phyloP scores from a whole-genome alignment of 2,113 vertebrate genomes.

The Scolopax mira region DNA sequence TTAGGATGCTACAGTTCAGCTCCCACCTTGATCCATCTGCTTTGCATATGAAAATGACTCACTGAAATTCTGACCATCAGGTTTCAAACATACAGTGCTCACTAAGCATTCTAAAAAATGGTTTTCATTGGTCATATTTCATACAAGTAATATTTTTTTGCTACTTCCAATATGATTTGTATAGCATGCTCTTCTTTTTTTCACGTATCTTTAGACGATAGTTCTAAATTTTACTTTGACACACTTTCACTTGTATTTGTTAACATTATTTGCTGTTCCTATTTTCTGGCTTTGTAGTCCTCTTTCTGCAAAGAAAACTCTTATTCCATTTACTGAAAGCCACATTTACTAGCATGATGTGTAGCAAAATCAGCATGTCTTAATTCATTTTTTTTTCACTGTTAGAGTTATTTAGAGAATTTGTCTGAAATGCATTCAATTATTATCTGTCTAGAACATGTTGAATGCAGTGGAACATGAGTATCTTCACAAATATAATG shows the following conservation, averaged over 20 bases:
- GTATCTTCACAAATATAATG: neutral
- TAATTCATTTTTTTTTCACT: neutral
- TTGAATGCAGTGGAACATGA: neutral
- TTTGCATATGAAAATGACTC: neutral
- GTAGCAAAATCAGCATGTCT: neutral
- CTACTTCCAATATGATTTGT: neutral
- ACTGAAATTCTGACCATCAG: neutral
- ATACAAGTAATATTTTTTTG: neutral
- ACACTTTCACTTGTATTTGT: neutral
- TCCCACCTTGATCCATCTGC: neutral
- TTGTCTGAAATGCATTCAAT: neutral
- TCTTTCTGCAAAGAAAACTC: neutral
- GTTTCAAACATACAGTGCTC: neutral
- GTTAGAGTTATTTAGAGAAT: neutral
- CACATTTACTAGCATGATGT: neutral
- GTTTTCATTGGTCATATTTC: neutral
- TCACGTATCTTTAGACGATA: neutral
- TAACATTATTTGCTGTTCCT: neutral
- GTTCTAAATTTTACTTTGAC: neutral
- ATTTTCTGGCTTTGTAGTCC: neutral
- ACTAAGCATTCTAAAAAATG: neutral
- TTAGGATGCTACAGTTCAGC: neutral
- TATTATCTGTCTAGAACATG: neutral
- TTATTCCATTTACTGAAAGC: neutral
- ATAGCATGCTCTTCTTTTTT: neutral